These are phyloP conservation scores for Octonoba sinensis DNA, from an alignment of 2,888 invertebrate genomes.

Conservation along the genomic window DNA sequence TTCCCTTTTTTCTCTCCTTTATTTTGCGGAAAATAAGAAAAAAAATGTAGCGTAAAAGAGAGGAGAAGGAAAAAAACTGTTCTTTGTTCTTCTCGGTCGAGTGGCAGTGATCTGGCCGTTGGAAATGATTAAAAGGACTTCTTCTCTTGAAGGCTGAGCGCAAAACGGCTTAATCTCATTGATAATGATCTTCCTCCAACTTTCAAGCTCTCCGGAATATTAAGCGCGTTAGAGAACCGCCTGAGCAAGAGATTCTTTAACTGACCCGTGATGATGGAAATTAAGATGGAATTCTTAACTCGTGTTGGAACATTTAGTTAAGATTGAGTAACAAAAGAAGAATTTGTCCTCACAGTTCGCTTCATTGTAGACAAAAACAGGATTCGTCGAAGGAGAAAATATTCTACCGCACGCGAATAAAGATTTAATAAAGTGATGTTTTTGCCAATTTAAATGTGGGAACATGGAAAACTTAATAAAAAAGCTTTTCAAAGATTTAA, in stretches of 20 bases:
- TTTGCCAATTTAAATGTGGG: too few relatives aligned
- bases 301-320: neutral
- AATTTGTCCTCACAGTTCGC: too few relatives aligned
- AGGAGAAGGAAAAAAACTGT: constrained; percentile 5
- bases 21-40: constrained; percentile 39
- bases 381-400: too few relatives aligned
- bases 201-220: constrained; percentile 29
- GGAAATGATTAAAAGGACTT: constrained; percentile 52
- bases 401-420: too few relatives aligned
- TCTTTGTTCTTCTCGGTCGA: constrained; percentile 50
- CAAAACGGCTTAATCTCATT: constrained; percentile 47
- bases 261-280: constrained; percentile 34
- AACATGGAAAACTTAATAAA: too few relatives aligned
- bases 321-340: too few relatives aligned
- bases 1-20: too few relatives aligned
- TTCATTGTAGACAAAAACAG: too few relatives aligned
- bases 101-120: constrained; percentile 32
- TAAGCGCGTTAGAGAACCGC: constrained; percentile 22
- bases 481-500: too few relatives aligned
- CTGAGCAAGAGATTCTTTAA: constrained; percentile 22
- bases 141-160: neutral
- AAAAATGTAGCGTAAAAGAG: constrained; percentile 20
- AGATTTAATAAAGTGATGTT: too few relatives aligned
- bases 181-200: constrained; percentile 51
- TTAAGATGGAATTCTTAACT: constrained; percentile 13